A percentile compares a stretch with the other conserved stretches of the same genome.
Conservation (phyloP, 2,888 invertebrate species). For the Lepidocyrtinus sp. region DNA sequence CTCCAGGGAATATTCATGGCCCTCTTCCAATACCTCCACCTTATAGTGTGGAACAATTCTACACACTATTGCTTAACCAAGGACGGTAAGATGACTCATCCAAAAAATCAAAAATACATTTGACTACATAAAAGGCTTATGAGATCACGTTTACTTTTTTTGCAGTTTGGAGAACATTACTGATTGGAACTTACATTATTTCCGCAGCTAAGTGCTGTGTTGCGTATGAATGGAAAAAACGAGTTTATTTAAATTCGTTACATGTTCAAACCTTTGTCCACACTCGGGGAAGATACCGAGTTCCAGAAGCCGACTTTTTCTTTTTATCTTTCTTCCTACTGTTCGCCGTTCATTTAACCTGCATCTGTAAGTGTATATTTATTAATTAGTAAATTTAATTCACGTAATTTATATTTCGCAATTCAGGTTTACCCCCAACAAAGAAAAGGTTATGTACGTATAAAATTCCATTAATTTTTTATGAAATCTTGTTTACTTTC, state of each 20-base stretch:
- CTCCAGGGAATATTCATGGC: slow-evolving; percentile 26
- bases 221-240: slow-evolving; percentile 12
- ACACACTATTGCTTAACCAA: neutral
- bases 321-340: neutral
- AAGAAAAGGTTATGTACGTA: neutral
- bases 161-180: neutral
- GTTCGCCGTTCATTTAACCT: neutral
- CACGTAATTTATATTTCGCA: too few species aligned
- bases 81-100: slow-evolving; percentile 30
- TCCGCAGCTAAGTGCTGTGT: neutral
- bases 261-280: slow-evolving; percentile 11
- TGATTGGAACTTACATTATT: slow-evolving; percentile 13
- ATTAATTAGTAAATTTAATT: neutral
- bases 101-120: neutral
- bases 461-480: neutral
- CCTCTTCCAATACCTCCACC: slow-evolving; percentile 23
- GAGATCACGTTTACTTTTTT: neutral
- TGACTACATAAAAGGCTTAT: neutral
- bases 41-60: neutral
- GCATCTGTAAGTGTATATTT: slow-evolving; percentile 22
- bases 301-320: neutral
- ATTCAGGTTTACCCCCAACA: too few species aligned
- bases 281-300: neutral
- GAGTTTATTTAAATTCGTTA: neutral
- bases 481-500: too few species aligned